A percentile compares a stretch with the other conserved stretches of the same genome.
These are phyloP conservation scores for Acanthornis magna DNA, from an alignment of 2,797 vertebrate species.

Conservation along the genomic window DNA sequence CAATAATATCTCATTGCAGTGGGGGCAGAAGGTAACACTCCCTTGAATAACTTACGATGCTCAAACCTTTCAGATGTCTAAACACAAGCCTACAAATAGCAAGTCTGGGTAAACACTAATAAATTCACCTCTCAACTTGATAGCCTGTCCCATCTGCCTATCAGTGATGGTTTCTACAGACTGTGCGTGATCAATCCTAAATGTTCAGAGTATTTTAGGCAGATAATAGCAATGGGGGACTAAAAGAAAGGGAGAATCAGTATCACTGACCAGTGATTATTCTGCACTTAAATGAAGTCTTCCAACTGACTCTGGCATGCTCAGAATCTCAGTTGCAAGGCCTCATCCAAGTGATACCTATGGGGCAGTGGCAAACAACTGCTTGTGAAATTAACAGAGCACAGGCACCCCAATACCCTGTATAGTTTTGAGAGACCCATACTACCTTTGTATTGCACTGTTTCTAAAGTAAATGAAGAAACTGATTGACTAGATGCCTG, in stretches of 20 bases:
- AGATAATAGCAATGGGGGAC: not conserved
- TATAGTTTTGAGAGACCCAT: not conserved
- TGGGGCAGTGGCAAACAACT: not conserved
- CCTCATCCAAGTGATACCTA: not conserved
- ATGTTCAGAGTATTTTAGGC: not conserved
- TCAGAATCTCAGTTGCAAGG: not conserved
- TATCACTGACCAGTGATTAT: not conserved
- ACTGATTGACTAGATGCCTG: not conserved
- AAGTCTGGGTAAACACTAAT: not conserved
- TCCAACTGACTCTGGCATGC: not conserved
- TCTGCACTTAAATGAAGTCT: not conserved
- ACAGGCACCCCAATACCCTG: not conserved
- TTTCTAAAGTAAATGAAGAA: not conserved
- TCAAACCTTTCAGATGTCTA: not conserved
- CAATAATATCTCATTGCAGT: not conserved
- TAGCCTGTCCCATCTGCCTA: not conserved
- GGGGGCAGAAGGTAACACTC: not conserved
- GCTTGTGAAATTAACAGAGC: not conserved
- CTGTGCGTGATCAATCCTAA: not conserved
- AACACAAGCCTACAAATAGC: not conserved
- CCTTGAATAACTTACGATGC: not conserved
- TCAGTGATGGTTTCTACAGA: not conserved
- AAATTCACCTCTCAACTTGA: not conserved
- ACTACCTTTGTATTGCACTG: not conserved
- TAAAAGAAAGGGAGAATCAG: not conserved